A percentile compares a stretch with the other conserved stretches of the same genome.
These are phyloP conservation scores for Plagiodera versicolora DNA, from an alignment of 2,888 invertebrate species.

Conservation along the genomic window DNA sequence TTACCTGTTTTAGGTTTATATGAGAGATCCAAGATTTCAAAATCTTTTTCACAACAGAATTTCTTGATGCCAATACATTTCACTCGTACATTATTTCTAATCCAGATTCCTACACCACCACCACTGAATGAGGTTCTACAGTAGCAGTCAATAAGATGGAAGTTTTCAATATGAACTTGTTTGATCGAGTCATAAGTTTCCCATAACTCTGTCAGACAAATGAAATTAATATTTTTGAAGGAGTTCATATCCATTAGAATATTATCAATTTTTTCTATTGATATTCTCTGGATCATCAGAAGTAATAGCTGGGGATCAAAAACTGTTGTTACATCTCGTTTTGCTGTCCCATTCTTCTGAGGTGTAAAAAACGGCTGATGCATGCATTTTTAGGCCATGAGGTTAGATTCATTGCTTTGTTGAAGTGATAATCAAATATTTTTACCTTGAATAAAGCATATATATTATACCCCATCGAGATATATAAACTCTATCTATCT, in stretches of 20 bases:
- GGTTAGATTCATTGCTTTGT: not conserved
- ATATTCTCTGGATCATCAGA: not conserved
- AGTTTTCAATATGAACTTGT: constrained; percentile 4
- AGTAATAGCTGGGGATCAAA: not conserved
- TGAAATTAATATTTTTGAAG: constrained; percentile 5
- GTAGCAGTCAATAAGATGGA: not conserved
- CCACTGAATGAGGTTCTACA: constrained; percentile 1
- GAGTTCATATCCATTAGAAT: constrained; percentile 15
- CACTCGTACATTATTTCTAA: not conserved
- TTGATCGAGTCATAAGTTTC: constrained; percentile 1
- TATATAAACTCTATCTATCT: too few species aligned
- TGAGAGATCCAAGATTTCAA: not conserved
- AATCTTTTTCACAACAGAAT: not conserved
- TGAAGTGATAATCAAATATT: not conserved
- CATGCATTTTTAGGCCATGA: constrained; percentile 5
- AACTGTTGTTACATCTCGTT: not conserved
- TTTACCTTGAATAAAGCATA: constrained; percentile 3
- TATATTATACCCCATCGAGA: too few species aligned
- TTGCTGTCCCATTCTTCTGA: not conserved
- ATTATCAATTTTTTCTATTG: constrained; percentile 1
- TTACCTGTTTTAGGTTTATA: too few species aligned
- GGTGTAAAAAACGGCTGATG: constrained; percentile 4
- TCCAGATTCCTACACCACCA: constrained; percentile 5
- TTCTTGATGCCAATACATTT: not conserved
- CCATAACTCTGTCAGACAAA: constrained; percentile 5